Percentiles rank a stretch among this genome's conserved stretches.
These are phyloP conservation scores for Neodontobutis hainanensis DNA, from an alignment of 2,113 vertebrate genomes.

Conservation along the genomic window DNA sequence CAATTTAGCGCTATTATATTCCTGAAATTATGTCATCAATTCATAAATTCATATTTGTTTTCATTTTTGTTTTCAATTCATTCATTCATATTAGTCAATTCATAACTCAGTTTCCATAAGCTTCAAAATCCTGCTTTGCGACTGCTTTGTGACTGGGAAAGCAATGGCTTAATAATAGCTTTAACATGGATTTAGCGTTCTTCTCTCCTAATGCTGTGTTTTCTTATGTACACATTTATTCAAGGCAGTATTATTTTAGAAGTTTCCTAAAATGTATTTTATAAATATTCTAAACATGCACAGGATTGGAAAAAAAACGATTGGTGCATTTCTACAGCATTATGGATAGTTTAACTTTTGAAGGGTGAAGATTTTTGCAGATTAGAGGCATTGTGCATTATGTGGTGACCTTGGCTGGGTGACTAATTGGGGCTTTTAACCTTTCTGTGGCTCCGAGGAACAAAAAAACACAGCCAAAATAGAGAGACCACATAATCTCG, in stretches of 20 bases:
- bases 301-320: conserved; percentile 9
- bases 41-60: too few species aligned
- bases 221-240: conserved; percentile 5
- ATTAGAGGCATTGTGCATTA: conserved; percentile 39
- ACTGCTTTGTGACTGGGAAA: conserved; percentile 24
- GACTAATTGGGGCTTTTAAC: conserved; percentile 70
- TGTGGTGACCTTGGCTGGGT: conserved; percentile 36
- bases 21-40: too few species aligned
- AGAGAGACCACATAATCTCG: conserved; percentile 42
- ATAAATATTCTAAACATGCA: conserved; percentile 9
- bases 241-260: conserved; percentile 3
- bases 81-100: background rate
- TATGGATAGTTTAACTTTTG: conserved; percentile 25
- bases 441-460: conserved; percentile 54
- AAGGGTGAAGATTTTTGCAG: conserved; percentile 48
- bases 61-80: too few species aligned
- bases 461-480: conserved; percentile 50
- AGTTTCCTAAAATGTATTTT: conserved; percentile 7
- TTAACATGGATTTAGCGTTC: conserved; percentile 29
- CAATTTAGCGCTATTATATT: too few species aligned
- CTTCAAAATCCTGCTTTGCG: conserved; percentile 7
- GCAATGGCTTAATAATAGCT: conserved; percentile 26
- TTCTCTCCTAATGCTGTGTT: background rate
- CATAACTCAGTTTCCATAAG: conserved; percentile 30
- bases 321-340: conserved; percentile 10